phyloP scores from a whole-genome alignment of 1,140 invertebrate species.

The Drosophila sproati region DNA sequence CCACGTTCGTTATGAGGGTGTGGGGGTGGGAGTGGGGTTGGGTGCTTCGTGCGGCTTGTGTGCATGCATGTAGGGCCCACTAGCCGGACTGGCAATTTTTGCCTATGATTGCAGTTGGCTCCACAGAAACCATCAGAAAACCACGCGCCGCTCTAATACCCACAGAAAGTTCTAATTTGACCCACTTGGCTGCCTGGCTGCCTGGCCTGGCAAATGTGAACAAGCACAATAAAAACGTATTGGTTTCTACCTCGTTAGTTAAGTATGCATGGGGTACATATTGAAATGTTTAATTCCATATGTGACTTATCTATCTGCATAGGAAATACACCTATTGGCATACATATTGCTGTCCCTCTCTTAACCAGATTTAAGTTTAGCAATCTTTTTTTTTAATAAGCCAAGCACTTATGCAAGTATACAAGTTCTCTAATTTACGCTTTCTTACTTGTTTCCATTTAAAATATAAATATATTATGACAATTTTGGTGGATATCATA shows the following conservation, averaged over 20 bases:
- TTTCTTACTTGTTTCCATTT: no score
- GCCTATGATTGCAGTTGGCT: background rate
- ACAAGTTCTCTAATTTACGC: no score
- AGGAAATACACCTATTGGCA: no score
- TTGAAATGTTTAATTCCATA: no score
- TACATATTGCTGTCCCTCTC: conserved; percentile 1
- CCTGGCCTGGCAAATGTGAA: conserved; percentile 14
- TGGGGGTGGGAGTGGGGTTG: no score
- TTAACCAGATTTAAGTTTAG: background rate
- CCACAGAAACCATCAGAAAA: background rate
- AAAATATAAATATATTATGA: no score
- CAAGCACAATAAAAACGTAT: background rate
- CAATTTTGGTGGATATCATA: no score
- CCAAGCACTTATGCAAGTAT: no score
- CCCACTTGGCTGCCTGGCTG: conserved; percentile 27
- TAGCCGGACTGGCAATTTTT: background rate
- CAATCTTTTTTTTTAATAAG: background rate
- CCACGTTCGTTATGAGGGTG: background rate
- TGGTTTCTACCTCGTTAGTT: background rate
- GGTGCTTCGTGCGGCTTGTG: no score
- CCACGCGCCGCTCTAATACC: conserved; percentile 27
- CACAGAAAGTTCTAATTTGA: conserved; percentile 53
- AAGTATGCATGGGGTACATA: background rate
- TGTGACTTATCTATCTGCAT: no score
- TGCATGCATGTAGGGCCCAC: background rate